These are phyloP conservation scores for Chaetops frenatus DNA, from an alignment of 2,113 vertebrate species.

Conservation along the genomic window DNA sequence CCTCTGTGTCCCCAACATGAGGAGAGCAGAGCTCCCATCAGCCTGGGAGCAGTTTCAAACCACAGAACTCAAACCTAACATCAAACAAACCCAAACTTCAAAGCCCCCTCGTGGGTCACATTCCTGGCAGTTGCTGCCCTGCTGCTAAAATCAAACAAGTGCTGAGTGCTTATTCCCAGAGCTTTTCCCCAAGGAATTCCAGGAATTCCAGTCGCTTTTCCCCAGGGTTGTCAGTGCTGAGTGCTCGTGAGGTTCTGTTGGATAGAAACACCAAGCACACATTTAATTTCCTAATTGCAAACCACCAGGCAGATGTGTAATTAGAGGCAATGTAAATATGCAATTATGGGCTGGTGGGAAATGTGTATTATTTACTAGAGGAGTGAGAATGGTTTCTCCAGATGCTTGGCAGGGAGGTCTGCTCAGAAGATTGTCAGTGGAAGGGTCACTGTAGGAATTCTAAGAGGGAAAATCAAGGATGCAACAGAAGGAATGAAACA, in stretches of 20 bases:
- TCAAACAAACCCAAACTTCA: neutral
- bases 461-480: neutral
- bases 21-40: neutral
- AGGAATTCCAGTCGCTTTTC: neutral
- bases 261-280: neutral
- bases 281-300: conserved; percentile 52
- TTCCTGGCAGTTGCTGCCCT: neutral
- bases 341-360: conserved; percentile 58
- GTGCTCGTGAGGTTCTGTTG: neutral
- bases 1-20: neutral
- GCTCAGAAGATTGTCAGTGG: neutral
- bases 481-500: neutral
- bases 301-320: conserved; percentile 51
- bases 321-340: conserved; percentile 58
- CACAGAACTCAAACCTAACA: neutral
- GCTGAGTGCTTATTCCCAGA: neutral
- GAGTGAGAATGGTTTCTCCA: conserved; percentile 31
- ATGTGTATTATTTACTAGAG: conserved; percentile 52
- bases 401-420: conserved; percentile 37
- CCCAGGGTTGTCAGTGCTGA: neutral
- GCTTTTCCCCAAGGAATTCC: neutral
- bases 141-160: neutral
- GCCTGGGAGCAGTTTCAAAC: neutral
- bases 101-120: neutral
- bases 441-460: neutral